Evolutionary conservation across 2,888 invertebrate species (phyloP).

Genomic region (Cabera pusaria): DNA sequence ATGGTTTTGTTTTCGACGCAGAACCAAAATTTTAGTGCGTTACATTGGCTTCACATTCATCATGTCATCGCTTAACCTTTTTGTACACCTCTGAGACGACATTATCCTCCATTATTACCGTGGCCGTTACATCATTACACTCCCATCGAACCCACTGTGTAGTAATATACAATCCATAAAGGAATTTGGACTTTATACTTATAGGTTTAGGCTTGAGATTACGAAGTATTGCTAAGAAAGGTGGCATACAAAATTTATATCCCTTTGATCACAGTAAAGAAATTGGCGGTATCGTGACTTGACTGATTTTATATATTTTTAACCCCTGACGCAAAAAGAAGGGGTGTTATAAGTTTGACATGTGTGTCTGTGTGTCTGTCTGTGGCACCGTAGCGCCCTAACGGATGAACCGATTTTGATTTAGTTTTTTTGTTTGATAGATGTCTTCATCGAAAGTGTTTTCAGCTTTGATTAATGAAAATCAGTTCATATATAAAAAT

Average conservation of each 20-base stretch:
- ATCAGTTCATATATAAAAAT: no score
- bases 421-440: no score
- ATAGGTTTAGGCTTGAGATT: conserved; percentile 1
- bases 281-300: conserved; percentile 1
- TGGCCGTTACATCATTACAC: conserved; percentile 32
- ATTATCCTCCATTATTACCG: conserved; percentile 37
- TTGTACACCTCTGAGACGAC: conserved; percentile 34
- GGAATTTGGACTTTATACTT: conserved; percentile 5
- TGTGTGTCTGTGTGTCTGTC: no score
- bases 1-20: no score
- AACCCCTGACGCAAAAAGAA: no score
- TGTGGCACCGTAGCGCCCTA: no score
- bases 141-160: conserved; percentile 28
- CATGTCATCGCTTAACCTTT: conserved; percentile 40
- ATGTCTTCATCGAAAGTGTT: no score
- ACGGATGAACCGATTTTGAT: no score
- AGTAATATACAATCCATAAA: conserved; percentile 3
- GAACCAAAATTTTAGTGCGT: no score
- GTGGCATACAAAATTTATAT: conserved; percentile 20
- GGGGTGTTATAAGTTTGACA: no score
- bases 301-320: no score
- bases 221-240: background rate
- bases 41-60: conserved; percentile 26
- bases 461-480: no score
- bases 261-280: conserved; percentile 1